Evolutionary conservation across 1,140 invertebrate genomes (phyloP).

Genomic region (Muscidifurax raptorellus): DNA sequence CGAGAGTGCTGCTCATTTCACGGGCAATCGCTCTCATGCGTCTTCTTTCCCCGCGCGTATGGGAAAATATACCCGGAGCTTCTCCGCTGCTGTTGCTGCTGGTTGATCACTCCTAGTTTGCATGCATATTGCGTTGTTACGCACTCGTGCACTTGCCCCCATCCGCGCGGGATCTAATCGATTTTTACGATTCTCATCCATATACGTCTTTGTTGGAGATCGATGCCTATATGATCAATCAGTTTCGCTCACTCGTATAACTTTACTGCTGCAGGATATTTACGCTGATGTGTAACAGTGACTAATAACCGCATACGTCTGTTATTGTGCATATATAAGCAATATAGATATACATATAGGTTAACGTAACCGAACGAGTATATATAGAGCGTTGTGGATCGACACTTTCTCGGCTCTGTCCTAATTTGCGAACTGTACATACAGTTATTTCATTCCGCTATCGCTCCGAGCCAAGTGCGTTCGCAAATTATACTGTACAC

Average conservation of each 20-base stretch:
- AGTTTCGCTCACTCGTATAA: background rate
- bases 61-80: background rate
- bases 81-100: background rate
- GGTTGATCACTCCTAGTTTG: slow-evolving; percentile 28
- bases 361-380: background rate
- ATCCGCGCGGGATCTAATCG: background rate
- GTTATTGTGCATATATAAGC: background rate
- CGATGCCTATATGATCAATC: background rate
- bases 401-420: background rate
- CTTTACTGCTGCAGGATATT: background rate
- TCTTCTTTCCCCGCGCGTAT: background rate
- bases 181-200: background rate
- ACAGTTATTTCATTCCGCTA: background rate
- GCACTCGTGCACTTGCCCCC: background rate
- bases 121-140: slow-evolving; percentile 38
- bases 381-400: background rate
- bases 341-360: background rate
- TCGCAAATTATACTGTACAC: slow-evolving; percentile 17
- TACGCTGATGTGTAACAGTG: too few relatives aligned
- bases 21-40: slow-evolving; percentile 41
- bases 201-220: too few relatives aligned
- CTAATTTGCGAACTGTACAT: background rate
- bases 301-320: too few relatives aligned
- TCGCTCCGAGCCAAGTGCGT: background rate
- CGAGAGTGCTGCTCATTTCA: slow-evolving; percentile 20